A percentile compares a stretch with the other conserved stretches of the same genome.
Evolutionary conservation across 2,797 vertebrate genomes (phyloP).

Genomic region (Gastrophryne carolinensis): DNA sequence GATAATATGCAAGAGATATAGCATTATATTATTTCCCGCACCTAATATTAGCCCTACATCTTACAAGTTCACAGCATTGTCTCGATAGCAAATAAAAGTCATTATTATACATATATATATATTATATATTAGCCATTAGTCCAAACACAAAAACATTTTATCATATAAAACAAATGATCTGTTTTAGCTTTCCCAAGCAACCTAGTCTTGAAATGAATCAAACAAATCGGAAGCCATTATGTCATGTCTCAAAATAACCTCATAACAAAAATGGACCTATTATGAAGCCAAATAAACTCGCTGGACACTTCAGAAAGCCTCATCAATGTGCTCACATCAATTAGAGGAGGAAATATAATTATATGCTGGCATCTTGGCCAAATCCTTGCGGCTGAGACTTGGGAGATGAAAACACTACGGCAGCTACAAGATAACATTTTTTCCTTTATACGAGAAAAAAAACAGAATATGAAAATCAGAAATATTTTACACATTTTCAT

Average conservation of each 20-base stretch:
- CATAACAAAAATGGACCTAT: conserved; percentile 4
- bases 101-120: too few relatives aligned
- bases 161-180: background rate
- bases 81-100: background rate
- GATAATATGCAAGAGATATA: too few relatives aligned
- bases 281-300: conserved; percentile 10
- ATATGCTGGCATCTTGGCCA: conserved; percentile 11
- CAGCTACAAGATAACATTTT: conserved; percentile 67
- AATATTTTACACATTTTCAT: conserved; percentile 97
- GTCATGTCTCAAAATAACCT: conserved; percentile 13
- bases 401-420: conserved; percentile 43
- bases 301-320: conserved; percentile 4
- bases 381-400: conserved; percentile 3
- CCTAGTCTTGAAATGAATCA: conserved; percentile 7
- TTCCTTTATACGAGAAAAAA: conserved; percentile 72
- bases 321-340: conserved; percentile 19
- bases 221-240: conserved; percentile 12
- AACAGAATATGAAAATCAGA: conserved; percentile 91
- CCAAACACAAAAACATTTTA: background rate
- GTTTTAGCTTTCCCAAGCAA: background rate
- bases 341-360: conserved; percentile 37
- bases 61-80: conserved; percentile 17
- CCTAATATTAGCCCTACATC: too few relatives aligned
- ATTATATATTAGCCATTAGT: too few relatives aligned
- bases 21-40: too few relatives aligned